Evolutionary conservation across 2,888 invertebrate species (phyloP).

Genomic region (Hyposoter didymator): DNA sequence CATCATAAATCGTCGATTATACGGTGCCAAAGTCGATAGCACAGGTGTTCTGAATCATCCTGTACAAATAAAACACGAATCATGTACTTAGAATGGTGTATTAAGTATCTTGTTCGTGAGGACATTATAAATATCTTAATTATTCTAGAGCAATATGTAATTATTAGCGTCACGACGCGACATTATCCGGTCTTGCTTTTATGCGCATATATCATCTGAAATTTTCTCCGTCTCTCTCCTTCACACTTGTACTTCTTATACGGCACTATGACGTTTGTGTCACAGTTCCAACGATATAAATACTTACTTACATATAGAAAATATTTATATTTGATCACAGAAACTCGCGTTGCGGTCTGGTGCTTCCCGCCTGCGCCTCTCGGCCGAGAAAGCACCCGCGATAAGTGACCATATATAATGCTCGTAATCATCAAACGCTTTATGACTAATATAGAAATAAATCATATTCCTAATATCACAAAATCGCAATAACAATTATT

Average conservation of each 20-base stretch:
- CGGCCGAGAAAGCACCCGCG: constrained; percentile 51
- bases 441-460: constrained; percentile 54
- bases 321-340: constrained; percentile 43
- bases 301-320: constrained; percentile 8
- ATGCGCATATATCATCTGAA: constrained; percentile 64
- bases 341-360: constrained; percentile 65
- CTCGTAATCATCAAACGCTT: constrained; percentile 58
- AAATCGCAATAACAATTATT: background rate
- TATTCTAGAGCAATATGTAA: constrained; percentile 63
- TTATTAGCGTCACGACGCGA: constrained; percentile 61
- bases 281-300: constrained; percentile 15
- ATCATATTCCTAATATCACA: constrained; percentile 14
- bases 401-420: constrained; percentile 61
- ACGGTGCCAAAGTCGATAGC: background rate
- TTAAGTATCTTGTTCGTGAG: constrained; percentile 58
- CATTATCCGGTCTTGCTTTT: constrained; percentile 47
- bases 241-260: constrained; percentile 12
- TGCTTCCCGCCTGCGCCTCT: constrained; percentile 64
- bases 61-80: constrained; percentile 29
- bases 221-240: constrained; percentile 34
- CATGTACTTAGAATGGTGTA: constrained; percentile 37
- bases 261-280: constrained; percentile 21
- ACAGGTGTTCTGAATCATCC: constrained; percentile 7
- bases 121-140: constrained; percentile 67
- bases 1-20: background rate